phyloP scores from a whole-genome alignment of 2,113 vertebrate genomes.

The Monopterus albus region DNA sequence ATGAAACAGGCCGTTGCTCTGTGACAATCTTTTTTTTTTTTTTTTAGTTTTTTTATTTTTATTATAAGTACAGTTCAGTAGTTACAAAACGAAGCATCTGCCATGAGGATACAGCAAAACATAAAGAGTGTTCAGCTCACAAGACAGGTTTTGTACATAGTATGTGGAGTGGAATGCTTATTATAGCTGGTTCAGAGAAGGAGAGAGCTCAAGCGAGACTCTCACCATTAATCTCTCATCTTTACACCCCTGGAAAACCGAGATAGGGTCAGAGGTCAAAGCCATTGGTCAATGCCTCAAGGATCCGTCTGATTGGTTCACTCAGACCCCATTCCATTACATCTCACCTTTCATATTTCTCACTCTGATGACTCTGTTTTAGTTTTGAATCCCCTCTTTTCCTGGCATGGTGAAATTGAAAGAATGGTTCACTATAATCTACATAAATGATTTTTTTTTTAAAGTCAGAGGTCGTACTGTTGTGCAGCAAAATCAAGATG shows the following conservation, averaged over 20 bases:
- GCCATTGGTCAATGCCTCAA: slow-evolving; percentile 53
- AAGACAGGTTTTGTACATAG: slow-evolving; percentile 83
- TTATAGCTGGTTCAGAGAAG: slow-evolving; percentile 79
- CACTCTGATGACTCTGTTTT: slow-evolving; percentile 60
- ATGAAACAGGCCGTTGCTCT: slow-evolving; percentile 54
- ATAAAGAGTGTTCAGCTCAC: slow-evolving; percentile 84
- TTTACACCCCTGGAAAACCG: slow-evolving; percentile 68
- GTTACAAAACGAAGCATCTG: slow-evolving; percentile 90
- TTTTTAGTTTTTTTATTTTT: slow-evolving; percentile 88
- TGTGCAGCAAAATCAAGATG: slow-evolving; percentile 45
- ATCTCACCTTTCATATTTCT: slow-evolving; percentile 42
- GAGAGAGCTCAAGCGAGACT: slow-evolving; percentile 60
- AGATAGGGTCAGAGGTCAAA: slow-evolving; percentile 59
- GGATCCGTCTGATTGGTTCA: slow-evolving; percentile 55
- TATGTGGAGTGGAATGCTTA: slow-evolving; percentile 83
- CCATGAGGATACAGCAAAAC: slow-evolving; percentile 87
- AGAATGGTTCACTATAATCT: slow-evolving; percentile 63
- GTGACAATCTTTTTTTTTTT: slow-evolving; percentile 58
- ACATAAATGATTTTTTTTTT: slow-evolving; percentile 60
- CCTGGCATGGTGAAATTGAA: slow-evolving; percentile 57
- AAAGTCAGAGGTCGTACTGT: slow-evolving; percentile 40
- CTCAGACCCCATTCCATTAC: slow-evolving; percentile 45
- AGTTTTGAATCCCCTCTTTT: slow-evolving; percentile 60
- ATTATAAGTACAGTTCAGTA: slow-evolving; percentile 91
- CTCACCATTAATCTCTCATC: slow-evolving; percentile 65